Evolutionary conservation across 2,888 invertebrate genomes (phyloP).

Genomic region (Cosmopolites sordidus): DNA sequence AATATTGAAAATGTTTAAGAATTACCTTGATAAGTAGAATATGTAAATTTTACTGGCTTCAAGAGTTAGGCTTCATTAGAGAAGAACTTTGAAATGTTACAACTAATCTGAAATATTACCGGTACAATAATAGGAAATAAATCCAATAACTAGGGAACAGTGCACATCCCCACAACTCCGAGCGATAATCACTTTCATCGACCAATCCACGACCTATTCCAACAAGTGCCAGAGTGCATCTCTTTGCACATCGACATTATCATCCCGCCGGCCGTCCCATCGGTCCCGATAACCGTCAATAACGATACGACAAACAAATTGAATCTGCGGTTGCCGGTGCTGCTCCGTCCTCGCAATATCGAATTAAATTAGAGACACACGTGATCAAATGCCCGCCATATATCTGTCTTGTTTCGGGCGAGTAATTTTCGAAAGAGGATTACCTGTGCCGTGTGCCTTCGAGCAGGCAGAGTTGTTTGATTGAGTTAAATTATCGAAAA

Average conservation of each 20-base stretch:
- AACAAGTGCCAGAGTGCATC: no score
- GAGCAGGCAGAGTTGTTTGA: constrained; percentile 22
- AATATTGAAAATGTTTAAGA: no score
- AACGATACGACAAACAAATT: constrained; percentile 43
- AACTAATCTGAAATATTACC: no score
- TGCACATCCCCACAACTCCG: no score
- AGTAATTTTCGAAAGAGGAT: constrained; percentile 28
- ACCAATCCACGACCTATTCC: no score
- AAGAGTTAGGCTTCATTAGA: no score
- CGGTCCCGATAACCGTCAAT: constrained; percentile 37
- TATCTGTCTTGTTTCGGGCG: constrained; percentile 20
- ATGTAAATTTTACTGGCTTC: no score
- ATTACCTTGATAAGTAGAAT: no score
- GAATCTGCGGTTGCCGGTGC: constrained; percentile 37
- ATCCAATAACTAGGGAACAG: no score
- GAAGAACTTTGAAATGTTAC: no score
- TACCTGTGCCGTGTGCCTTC: constrained; percentile 23
- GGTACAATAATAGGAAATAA: no score
- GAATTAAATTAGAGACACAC: constrained; percentile 36
- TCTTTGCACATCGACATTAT: background rate
- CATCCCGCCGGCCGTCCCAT: constrained; percentile 20
- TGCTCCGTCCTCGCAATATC: constrained; percentile 26
- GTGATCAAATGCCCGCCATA: constrained; percentile 31
- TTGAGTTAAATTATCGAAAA: constrained; percentile 26
- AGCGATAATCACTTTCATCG: no score